Conservation (phyloP, 2,888 invertebrate genomes). For the Junonia oenone region DNA sequence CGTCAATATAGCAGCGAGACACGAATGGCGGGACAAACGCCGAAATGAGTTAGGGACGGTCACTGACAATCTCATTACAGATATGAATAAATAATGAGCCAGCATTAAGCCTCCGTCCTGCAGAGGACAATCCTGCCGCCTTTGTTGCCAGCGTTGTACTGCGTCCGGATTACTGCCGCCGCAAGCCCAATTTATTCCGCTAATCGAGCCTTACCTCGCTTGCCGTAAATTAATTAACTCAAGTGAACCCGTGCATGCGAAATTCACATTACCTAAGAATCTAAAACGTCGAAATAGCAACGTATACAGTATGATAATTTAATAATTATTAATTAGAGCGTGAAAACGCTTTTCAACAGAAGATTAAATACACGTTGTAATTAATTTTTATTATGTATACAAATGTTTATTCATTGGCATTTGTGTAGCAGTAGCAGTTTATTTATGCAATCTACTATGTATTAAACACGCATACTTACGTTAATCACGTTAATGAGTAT, state of each 20-base stretch:
- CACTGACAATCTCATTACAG: constrained; percentile 75
- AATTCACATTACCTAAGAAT: constrained; percentile 14
- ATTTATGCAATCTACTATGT: neutral
- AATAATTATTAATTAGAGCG: constrained; percentile 1
- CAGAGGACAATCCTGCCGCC: constrained; percentile 51
- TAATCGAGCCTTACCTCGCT: constrained; percentile 68
- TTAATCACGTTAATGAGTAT: too few relatives aligned
- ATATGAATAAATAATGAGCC: constrained; percentile 77
- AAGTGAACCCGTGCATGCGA: constrained; percentile 19
- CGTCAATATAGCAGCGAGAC: constrained; percentile 53
- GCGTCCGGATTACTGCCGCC: constrained; percentile 49
- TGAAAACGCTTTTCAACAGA: neutral
- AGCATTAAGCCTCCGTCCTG: constrained; percentile 65
- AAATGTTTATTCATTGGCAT: neutral
- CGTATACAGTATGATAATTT: neutral
- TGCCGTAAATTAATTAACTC: constrained; percentile 54
- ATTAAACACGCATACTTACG: neutral
- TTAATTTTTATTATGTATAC: neutral
- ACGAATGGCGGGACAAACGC: constrained; percentile 46
- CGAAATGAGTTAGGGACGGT: constrained; percentile 41
- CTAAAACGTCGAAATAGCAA: constrained; percentile 10
- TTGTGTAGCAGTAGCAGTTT: neutral
- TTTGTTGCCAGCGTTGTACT: constrained; percentile 71
- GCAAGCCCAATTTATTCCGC: constrained; percentile 72
- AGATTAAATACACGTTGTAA: neutral